Evolutionary conservation across 2,888 invertebrate species (phyloP).

Genomic region (Prosopocoilus inquinatus): DNA sequence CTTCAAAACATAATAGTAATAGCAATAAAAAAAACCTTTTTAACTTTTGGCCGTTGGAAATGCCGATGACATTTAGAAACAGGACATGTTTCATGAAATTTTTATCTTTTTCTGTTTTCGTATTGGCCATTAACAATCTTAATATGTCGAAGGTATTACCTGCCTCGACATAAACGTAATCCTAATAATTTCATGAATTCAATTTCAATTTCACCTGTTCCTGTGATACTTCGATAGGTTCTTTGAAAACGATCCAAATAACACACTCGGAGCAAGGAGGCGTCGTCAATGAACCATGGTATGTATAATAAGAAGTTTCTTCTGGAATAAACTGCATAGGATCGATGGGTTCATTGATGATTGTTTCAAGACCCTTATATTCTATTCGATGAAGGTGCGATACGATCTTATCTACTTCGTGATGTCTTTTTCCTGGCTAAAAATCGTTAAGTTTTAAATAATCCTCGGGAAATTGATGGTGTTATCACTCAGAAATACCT

Average conservation of each 20-base stretch:
- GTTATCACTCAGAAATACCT: constrained; percentile 55
- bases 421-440: constrained; percentile 73
- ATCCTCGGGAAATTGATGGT: not conserved
- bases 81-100: too few species aligned
- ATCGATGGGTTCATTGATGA: constrained; percentile 46
- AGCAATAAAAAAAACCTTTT: too few species aligned
- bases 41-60: too few species aligned
- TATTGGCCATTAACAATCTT: too few species aligned
- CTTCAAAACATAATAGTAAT: too few species aligned
- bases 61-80: too few species aligned
- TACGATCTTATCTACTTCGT: constrained; percentile 79
- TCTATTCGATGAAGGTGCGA: constrained; percentile 70
- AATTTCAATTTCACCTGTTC: too few species aligned
- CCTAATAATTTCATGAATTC: too few species aligned
- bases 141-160: too few species aligned
- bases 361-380: constrained; percentile 64
- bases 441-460: not conserved
- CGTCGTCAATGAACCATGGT: constrained; percentile 87
- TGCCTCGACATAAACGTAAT: too few species aligned
- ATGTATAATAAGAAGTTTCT: constrained; percentile 84
- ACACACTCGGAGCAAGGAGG: constrained; percentile 93
- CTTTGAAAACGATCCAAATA: constrained; percentile 90
- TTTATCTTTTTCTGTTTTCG: too few species aligned
- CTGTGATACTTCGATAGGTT: constrained; percentile 81
- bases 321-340: constrained; percentile 64